Conservation (phyloP, 2,113 vertebrate genomes). For the Callionymus lyra region DNA sequence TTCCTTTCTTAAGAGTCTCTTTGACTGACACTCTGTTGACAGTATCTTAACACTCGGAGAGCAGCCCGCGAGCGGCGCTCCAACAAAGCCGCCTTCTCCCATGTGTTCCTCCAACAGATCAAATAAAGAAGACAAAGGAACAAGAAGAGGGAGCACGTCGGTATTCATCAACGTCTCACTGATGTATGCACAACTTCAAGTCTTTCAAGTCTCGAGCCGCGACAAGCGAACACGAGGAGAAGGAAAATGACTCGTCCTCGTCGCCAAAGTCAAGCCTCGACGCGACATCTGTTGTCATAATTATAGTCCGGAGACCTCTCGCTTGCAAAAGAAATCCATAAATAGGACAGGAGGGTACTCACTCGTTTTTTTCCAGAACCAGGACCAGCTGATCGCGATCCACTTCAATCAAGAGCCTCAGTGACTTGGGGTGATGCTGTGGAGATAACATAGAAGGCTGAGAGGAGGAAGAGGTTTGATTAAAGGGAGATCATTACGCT, state of each 20-base stretch:
- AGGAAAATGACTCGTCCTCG: neutral
- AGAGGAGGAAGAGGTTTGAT: neutral
- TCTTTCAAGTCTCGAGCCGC: conserved; percentile 41
- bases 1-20: conserved; percentile 5
- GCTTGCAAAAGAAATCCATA: conserved; percentile 3
- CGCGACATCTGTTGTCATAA: conserved; percentile 41
- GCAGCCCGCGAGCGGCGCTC: conserved; percentile 23
- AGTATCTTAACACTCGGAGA: conserved; percentile 31
- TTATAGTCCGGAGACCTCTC: conserved; percentile 19
- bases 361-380: conserved; percentile 3
- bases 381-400: conserved; percentile 3
- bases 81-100: conserved; percentile 32
- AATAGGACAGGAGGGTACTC: neutral
- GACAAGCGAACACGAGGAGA: conserved; percentile 10
- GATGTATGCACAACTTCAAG: conserved; percentile 31
- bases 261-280: conserved; percentile 1
- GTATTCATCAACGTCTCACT: conserved; percentile 37
- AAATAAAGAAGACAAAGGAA: conserved; percentile 34
- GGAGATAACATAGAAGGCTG: neutral
- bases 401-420: conserved; percentile 4
- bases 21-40: conserved; percentile 36
- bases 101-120: conserved; percentile 35
- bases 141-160: conserved; percentile 28
- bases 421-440: conserved; percentile 3
- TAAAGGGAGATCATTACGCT: neutral